phyloP scores from a whole-genome alignment of 2,888 invertebrate genomes.

The Cybosia mesomella region DNA sequence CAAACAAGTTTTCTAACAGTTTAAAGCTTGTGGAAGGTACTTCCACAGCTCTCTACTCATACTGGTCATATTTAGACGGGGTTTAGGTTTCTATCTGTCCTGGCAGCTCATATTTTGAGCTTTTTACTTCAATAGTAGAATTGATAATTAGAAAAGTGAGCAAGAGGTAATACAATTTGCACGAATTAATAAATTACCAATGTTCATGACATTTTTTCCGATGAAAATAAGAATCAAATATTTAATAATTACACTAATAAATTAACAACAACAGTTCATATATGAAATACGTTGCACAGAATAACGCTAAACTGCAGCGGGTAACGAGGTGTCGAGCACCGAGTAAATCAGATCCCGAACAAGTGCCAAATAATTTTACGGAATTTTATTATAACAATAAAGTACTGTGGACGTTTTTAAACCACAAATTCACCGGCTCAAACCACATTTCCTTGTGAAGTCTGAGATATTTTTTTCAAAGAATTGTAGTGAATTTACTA shows the following conservation, averaged over 20 bases:
- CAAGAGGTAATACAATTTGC: neutral
- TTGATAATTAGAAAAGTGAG: neutral
- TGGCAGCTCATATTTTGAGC: neutral
- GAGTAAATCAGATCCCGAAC: constrained; percentile 68
- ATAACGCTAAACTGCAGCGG: constrained; percentile 57
- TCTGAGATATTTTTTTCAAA: constrained; percentile 52
- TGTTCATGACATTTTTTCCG: neutral
- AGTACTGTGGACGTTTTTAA: constrained; percentile 67
- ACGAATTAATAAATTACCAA: neutral
- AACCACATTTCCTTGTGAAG: constrained; percentile 72
- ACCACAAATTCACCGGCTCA: constrained; percentile 67
- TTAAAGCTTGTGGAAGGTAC: too few species aligned
- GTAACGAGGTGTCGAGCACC: constrained; percentile 57
- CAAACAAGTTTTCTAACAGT: too few species aligned
- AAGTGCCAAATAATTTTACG: constrained; percentile 71
- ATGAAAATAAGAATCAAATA: neutral
- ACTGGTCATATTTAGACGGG: neutral
- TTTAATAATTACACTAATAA: constrained; percentile 39
- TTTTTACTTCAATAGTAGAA: neutral
- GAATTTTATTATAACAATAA: constrained; percentile 79
- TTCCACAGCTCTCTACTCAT: neutral
- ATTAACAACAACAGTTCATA: constrained; percentile 33
- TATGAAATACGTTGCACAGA: constrained; percentile 44
- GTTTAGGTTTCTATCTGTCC: neutral
- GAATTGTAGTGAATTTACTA: constrained; percentile 50